Percentiles rank a stretch among this genome's conserved stretches.
phyloP scores from a whole-genome alignment of 2,797 vertebrate genomes.

The Basileuterus tristriatus region DNA sequence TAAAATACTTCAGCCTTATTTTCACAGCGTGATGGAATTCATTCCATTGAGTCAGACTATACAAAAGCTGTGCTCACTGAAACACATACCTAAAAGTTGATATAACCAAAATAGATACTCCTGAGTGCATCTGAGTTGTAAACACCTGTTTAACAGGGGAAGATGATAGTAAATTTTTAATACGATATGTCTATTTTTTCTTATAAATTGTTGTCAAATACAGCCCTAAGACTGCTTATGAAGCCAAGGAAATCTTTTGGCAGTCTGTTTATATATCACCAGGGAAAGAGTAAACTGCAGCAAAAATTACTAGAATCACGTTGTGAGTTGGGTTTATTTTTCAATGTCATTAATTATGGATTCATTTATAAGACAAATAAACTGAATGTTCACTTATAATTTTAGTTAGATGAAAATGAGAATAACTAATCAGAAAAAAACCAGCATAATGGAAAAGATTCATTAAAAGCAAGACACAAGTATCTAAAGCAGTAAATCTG shows the following conservation, averaged over 20 bases:
- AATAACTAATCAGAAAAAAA: constrained; percentile 37
- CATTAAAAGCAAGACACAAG: neutral
- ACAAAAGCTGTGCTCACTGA: neutral
- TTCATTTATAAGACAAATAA: constrained; percentile 11
- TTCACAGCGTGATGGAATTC: neutral
- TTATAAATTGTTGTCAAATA: neutral
- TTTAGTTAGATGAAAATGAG: constrained; percentile 43
- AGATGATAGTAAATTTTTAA: neutral
- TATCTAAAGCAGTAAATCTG: neutral
- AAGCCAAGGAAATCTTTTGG: neutral
- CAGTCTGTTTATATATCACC: neutral
- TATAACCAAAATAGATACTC: neutral
- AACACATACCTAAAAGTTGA: neutral
- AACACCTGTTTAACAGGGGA: neutral
- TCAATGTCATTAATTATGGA: constrained; percentile 22
- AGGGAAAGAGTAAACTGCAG: neutral
- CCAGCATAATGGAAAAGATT: neutral
- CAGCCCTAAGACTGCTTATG: neutral
- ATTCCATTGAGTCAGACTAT: neutral
- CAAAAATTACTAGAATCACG: neutral
- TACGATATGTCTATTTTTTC: neutral
- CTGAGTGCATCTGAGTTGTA: neutral
- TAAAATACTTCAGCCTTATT: neutral
- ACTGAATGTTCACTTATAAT: constrained; percentile 14
- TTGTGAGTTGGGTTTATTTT: neutral